Conservation (phyloP, 2,797 vertebrate species). For the Echeneis naucrates region DNA sequence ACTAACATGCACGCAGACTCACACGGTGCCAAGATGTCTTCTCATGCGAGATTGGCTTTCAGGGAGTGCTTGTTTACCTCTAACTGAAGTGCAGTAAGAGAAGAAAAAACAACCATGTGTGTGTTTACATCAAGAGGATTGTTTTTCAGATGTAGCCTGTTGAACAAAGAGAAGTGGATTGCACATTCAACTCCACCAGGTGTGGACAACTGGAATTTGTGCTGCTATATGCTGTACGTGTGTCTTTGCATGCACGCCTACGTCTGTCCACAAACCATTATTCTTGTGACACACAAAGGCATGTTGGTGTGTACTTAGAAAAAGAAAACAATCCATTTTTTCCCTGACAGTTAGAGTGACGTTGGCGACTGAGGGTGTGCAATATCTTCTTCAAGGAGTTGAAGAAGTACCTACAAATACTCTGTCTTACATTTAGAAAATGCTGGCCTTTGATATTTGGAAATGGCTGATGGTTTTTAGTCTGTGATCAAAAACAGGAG, state of each 20-base stretch:
- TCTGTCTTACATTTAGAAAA: constrained; percentile 28
- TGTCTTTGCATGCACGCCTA: background rate
- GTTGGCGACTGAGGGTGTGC: background rate
- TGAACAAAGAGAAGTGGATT: constrained; percentile 1
- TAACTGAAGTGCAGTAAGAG: constrained; percentile 8
- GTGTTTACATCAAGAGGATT: constrained; percentile 39
- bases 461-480: constrained; percentile 31
- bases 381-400: constrained; percentile 19
- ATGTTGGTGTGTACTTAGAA: background rate
- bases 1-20: background rate
- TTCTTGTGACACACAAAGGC: background rate
- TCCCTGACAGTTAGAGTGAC: constrained; percentile 24
- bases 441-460: constrained; percentile 1
- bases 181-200: background rate
- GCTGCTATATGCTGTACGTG: background rate
- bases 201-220: constrained; percentile 31
- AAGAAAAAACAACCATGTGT: constrained; percentile 20
- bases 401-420: constrained; percentile 3
- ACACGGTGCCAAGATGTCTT: constrained; percentile 1
- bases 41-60: constrained; percentile 36
- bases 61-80: constrained; percentile 39
- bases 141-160: constrained; percentile 36
- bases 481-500: constrained; percentile 23
- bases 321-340: constrained; percentile 32
- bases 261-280: background rate